Evolutionary conservation across 2,797 vertebrate species (phyloP), one percentile per base, ranked within the genome.

Genomic region (Gadopsis marmoratus): DNA sequence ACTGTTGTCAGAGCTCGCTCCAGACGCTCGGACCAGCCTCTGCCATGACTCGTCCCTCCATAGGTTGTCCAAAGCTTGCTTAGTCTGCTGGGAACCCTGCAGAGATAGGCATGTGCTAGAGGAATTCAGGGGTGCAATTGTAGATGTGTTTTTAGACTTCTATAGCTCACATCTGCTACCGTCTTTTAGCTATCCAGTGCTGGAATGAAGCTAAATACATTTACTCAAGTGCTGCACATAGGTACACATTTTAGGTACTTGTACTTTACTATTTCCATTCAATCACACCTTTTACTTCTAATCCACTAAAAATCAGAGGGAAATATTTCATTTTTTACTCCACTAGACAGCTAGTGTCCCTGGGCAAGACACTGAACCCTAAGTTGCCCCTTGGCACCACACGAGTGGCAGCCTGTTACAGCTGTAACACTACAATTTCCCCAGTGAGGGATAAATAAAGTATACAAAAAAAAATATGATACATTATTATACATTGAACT

Each of bases 91-190:
- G 66, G 66, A 81, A 48, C 76, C 88, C 87, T 33, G 61, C 85
- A 60, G 87, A 88, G 84, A 82, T 33, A 74, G 86, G 89, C 78
- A 92, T 92, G 86, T 19, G 37, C 43, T 29, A 6, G 11, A 85
- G 75, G 63, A 84, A 85, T 87, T 83, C 67, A 81, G 62, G 61
- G 59, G 50, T 81, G 69, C 65, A 53, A 35, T 54, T 75, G 63
- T 60, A 76, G 60, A 33, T 56, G 55, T 69, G 62, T 47, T 66
- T 87, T 66, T 39, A 83, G 56, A 64, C 60, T 60, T 58, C 26
- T 41, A 14, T 2, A 21, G 12, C 26, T 61, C 45, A 55, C 47
- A 41, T 64, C 65, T 64, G 69, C 76, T 83, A 58, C 81, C 77
- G 71, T 67, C 47, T 45, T 45, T 19, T 10, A 58, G 33, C 37